phyloP scores from a whole-genome alignment of 2,888 invertebrate genomes.

The Buathra laborator region DNA sequence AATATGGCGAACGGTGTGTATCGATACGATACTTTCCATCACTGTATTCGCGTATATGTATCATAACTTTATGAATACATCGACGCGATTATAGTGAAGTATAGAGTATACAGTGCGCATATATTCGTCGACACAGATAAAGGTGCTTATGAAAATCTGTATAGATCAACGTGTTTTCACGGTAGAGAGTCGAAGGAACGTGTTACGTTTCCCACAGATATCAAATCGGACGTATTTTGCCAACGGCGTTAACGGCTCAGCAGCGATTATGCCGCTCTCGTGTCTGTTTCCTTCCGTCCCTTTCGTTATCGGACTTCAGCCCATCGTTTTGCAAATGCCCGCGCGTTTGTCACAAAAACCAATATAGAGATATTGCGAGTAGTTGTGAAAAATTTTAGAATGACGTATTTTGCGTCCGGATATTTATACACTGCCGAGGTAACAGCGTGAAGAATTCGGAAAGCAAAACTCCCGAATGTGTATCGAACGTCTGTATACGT shows the following conservation, averaged over 20 bases:
- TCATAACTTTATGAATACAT: conserved; percentile 13
- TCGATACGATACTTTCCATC: conserved; percentile 40
- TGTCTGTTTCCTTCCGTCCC: conserved; percentile 3
- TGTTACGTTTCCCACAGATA: conserved; percentile 79
- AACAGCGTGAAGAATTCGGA: too few relatives aligned
- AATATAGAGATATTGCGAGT: too few relatives aligned
- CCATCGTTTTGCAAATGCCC: too few relatives aligned
- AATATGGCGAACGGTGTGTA: conserved; percentile 35
- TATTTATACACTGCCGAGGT: too few relatives aligned
- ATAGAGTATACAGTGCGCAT: not conserved
- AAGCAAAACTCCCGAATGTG: too few relatives aligned
- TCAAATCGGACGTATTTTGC: conserved; percentile 73
- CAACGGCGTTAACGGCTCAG: conserved; percentile 43
- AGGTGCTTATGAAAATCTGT: conserved; percentile 13
- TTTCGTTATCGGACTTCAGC: too few relatives aligned
- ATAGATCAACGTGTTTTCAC: conserved; percentile 56
- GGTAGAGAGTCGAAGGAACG: conserved; percentile 45
- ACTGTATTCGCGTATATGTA: not conserved
- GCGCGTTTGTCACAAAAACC: too few relatives aligned
- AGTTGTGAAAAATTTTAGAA: too few relatives aligned
- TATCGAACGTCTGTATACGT: too few relatives aligned
- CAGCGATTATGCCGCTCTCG: conserved; percentile 10
- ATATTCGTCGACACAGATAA: conserved; percentile 22
- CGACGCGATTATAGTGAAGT: conserved; percentile 6
- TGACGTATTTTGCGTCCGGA: too few relatives aligned